Conservation (phyloP, 1,140 invertebrate genomes). For the Yoshiicerus persimilis region DNA sequence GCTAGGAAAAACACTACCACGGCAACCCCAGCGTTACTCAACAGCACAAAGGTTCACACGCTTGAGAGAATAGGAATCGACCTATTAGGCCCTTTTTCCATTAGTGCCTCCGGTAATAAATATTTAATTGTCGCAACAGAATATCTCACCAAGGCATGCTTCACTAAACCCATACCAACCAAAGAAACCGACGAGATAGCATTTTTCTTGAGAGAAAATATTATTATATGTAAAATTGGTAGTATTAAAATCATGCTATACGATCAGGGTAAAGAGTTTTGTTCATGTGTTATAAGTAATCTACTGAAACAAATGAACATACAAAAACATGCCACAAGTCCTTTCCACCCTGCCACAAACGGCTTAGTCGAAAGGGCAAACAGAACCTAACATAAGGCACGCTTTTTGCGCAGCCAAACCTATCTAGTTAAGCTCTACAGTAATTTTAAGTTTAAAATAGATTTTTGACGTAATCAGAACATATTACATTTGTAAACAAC, state of each 20-base stretch:
- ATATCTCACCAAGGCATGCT: background rate
- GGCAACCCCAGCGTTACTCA: background rate
- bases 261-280: background rate
- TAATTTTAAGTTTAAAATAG: no score
- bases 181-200: background rate
- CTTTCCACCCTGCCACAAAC: background rate
- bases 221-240: background rate
- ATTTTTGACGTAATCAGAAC: no score
- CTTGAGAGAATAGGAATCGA: background rate
- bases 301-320: background rate
- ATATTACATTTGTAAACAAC: no score
- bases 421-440: no score
- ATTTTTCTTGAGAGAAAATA: background rate
- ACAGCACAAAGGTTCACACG: background rate
- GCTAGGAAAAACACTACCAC: background rate
- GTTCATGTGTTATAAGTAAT: background rate
- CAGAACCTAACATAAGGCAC: background rate
- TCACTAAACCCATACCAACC: background rate
- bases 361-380: background rate
- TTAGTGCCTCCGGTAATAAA: background rate
- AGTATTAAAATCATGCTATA: background rate
- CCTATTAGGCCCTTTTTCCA: background rate
- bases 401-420: no score
- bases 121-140: background rate
- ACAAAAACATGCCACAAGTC: background rate